A percentile compares a stretch with the other conserved stretches of the same genome.
These are phyloP conservation scores for Toxotes lorentzi DNA, from an alignment of 2,797 vertebrate genomes.

Conservation along the genomic window DNA sequence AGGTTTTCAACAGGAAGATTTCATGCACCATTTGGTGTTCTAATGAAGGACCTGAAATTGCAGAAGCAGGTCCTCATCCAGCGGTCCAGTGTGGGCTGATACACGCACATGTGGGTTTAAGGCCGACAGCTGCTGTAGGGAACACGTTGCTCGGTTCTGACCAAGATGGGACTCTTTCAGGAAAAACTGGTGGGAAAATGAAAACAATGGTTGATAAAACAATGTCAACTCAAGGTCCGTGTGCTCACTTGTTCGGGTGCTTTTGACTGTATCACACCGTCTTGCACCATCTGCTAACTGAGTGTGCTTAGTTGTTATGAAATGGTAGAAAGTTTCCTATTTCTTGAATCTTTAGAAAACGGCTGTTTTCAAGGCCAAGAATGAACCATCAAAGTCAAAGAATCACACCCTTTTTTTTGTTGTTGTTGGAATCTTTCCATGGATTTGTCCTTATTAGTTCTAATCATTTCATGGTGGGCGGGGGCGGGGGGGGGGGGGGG, in stretches of 20 bases:
- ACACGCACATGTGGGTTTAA: conserved; percentile 87
- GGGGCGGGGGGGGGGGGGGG: no score
- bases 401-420: no score
- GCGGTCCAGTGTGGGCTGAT: conserved; percentile 60
- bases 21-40: background rate
- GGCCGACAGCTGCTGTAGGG: conserved; percentile 75
- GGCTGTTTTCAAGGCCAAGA: background rate
- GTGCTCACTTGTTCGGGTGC: background rate
- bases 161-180: conserved; percentile 84
- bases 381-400: background rate
- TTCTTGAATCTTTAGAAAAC: background rate
- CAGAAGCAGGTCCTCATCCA: conserved; percentile 82
- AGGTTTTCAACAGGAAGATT: background rate
- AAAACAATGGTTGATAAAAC: background rate
- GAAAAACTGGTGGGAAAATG: conserved; percentile 85
- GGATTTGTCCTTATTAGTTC: background rate
- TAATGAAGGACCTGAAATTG: conserved; percentile 84
- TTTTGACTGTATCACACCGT: background rate
- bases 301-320: background rate
- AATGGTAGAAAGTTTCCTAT: background rate
- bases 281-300: background rate
- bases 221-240: background rate
- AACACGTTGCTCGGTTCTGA: conserved; percentile 86
- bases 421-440: background rate
- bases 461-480: background rate